phyloP scores from a whole-genome alignment of 2,888 invertebrate species.

The Glyphotaelius pellucidus region DNA sequence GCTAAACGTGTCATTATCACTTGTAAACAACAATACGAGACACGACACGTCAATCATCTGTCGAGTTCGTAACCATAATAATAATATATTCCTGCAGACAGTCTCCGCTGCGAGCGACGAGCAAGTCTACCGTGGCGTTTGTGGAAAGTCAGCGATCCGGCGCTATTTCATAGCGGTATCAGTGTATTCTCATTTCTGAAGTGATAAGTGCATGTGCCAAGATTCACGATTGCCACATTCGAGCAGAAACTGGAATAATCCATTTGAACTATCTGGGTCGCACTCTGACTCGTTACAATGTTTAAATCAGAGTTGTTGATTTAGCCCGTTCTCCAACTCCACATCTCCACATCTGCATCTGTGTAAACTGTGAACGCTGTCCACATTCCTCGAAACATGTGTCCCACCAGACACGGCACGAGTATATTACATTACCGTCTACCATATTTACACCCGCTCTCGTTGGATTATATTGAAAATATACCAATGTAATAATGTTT shows the following conservation, averaged over 20 bases:
- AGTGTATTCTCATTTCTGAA: background rate
- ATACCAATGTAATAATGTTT: background rate
- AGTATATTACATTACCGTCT: background rate
- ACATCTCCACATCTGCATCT: conserved; percentile 34
- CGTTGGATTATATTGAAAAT: background rate
- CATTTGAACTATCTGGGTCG: conserved; percentile 2
- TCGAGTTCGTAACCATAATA: background rate
- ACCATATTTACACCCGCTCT: conserved; percentile 2
- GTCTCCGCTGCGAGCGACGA: background rate
- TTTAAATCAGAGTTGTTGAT: conserved; percentile 31
- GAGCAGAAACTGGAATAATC: conserved; percentile 5
- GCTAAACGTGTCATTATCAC: background rate
- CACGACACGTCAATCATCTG: background rate
- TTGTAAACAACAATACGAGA: background rate
- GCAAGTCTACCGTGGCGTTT: background rate
- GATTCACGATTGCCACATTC: conserved; percentile 1
- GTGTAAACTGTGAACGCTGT: conserved; percentile 29
- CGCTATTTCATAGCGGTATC: background rate
- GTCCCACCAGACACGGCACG: background rate
- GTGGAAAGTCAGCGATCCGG: background rate
- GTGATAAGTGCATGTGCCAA: background rate
- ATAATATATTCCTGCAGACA: background rate
- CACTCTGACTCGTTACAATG: background rate
- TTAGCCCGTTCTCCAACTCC: conserved; percentile 2
- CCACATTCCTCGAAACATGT: conserved; percentile 44